Conservation (phyloP, 2,113 vertebrate genomes). For the Corydoras sp. region DNA sequence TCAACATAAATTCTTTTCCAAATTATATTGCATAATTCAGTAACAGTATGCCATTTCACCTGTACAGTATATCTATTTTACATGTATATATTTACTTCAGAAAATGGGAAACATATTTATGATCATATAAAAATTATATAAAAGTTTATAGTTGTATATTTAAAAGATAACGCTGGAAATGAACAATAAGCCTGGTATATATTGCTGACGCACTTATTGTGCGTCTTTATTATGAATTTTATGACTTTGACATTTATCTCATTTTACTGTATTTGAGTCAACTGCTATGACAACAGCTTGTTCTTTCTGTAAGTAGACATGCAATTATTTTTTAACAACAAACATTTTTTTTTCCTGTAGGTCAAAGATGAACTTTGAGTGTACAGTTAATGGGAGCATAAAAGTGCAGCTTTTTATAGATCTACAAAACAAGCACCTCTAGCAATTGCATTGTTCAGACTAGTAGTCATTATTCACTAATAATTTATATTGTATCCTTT, state of each 20-base stretch:
- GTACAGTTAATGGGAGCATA: neutral
- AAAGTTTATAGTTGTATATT: too few relatives aligned
- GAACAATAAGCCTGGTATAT: too few relatives aligned
- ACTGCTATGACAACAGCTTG: neutral
- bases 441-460: too few relatives aligned
- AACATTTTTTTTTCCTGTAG: constrained; percentile 18
- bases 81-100: too few relatives aligned
- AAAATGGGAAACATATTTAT: too few relatives aligned
- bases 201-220: too few relatives aligned
- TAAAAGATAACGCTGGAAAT: too few relatives aligned
- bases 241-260: neutral
- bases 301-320: neutral
- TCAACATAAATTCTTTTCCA: too few relatives aligned
- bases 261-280: neutral
- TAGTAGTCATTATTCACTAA: constrained; percentile 8
- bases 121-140: too few relatives aligned
- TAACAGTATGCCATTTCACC: too few relatives aligned
- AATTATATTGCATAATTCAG: too few relatives aligned
- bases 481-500: constrained; percentile 27
- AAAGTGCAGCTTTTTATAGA: neutral
- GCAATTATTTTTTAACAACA: neutral
- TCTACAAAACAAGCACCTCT: neutral
- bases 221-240: constrained; percentile 1
- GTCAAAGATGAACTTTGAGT: constrained; percentile 43
- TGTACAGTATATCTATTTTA: too few relatives aligned